These are phyloP conservation scores for Hyperoplus lanceolatus DNA, from an alignment of 2,797 vertebrate species.

Conservation along the genomic window DNA sequence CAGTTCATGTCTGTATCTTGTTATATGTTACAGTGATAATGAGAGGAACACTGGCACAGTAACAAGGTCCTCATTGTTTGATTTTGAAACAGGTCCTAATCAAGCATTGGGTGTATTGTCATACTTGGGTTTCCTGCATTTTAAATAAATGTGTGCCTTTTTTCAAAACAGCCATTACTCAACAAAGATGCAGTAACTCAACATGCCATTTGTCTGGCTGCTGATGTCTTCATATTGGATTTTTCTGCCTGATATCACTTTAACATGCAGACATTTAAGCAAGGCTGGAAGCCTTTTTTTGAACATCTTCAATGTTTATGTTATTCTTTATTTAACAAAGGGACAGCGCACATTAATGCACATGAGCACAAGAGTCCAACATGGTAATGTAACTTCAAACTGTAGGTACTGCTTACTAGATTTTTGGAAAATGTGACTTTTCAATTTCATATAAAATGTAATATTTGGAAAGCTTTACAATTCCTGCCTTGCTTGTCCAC, in stretches of 20 bases:
- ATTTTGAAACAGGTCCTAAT: constrained; percentile 39
- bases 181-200: neutral
- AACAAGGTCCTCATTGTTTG: constrained; percentile 43
- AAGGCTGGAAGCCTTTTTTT: neutral
- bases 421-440: neutral
- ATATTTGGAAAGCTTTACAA: neutral
- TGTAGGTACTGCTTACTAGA: neutral
- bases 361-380: too few species aligned
- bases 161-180: constrained; percentile 14
- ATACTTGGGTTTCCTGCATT: constrained; percentile 11
- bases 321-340: neutral
- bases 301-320: neutral
- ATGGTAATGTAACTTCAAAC: neutral
- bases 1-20: constrained; percentile 20
- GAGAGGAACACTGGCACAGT: constrained; percentile 22
- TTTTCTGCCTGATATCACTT: constrained; percentile 4
- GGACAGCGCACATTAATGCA: neutral
- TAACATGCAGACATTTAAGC: constrained; percentile 4
- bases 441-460: neutral
- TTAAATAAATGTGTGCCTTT: constrained; percentile 31
- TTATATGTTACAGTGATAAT: constrained; percentile 30
- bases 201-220: constrained; percentile 4
- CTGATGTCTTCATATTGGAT: constrained; percentile 18
- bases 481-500: too few species aligned
- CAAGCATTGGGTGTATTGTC: neutral